These are phyloP conservation scores for Labia minor DNA, from an alignment of 2,888 invertebrate genomes.

Conservation along the genomic window DNA sequence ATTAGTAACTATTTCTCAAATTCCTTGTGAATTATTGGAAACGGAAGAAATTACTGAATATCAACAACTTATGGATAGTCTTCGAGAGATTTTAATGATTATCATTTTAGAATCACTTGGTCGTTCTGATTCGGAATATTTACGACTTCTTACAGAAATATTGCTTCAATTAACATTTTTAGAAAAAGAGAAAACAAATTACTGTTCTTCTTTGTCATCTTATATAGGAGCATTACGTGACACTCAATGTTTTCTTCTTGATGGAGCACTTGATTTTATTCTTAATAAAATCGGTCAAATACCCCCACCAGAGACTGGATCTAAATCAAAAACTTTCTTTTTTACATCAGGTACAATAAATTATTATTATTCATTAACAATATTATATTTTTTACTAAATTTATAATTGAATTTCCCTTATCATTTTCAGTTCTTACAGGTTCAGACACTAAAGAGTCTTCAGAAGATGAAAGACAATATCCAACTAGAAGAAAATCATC, in stretches of 20 bases:
- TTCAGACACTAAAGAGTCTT: slow-evolving; percentile 34
- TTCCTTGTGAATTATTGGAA: slow-evolving; percentile 27
- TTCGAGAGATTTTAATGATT: slow-evolving; percentile 34
- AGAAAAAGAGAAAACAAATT: slow-evolving; percentile 29
- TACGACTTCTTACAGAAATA: slow-evolving; percentile 44
- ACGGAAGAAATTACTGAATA: slow-evolving; percentile 27
- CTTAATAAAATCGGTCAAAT: slow-evolving; percentile 28
- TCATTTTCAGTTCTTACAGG: slow-evolving; percentile 33
- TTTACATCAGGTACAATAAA: slow-evolving; percentile 31
- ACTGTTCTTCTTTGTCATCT: slow-evolving; percentile 34
- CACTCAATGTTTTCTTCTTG: slow-evolving; percentile 44
- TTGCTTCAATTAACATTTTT: slow-evolving; percentile 47
- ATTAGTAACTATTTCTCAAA: slow-evolving; percentile 35
- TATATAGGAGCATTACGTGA: slow-evolving; percentile 37
- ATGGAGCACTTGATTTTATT: slow-evolving; percentile 45
- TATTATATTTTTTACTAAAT: background rate
- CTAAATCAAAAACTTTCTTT: slow-evolving; percentile 27
- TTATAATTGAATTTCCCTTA: slow-evolving; percentile 16
- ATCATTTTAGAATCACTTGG: slow-evolving; percentile 37
- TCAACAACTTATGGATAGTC: slow-evolving; percentile 30
- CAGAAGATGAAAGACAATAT: slow-evolving; percentile 29
- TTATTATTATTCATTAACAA: background rate
- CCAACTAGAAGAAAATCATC: background rate
- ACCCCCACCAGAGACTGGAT: slow-evolving; percentile 18
- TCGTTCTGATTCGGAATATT: slow-evolving; percentile 36